Evolutionary conservation across 2,113 vertebrate species (phyloP).

Genomic region (Bothrops jararaca): DNA sequence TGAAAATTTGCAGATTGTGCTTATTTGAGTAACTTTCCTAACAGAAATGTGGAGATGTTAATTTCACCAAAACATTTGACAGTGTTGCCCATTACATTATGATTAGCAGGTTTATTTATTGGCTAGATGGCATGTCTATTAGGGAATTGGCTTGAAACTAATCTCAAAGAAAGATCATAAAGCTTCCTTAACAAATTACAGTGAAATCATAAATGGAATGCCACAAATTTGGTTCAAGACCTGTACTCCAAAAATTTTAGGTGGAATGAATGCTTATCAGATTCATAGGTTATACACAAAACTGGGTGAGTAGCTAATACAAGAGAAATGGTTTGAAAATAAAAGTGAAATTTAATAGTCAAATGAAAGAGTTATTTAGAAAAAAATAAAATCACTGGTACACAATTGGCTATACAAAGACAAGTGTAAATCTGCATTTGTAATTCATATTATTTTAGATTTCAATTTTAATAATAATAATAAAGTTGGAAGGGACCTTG

Average conservation of each 20-base stretch:
- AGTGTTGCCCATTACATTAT: not conserved
- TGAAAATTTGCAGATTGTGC: not conserved
- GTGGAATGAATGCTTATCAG: not conserved
- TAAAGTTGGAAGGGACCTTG: too few relatives aligned
- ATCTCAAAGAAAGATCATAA: not conserved
- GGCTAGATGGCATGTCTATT: not conserved
- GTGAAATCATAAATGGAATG: not conserved
- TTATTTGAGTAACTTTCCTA: not conserved
- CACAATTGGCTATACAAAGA: too few relatives aligned
- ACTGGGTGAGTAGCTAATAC: not conserved
- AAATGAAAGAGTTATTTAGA: not conserved
- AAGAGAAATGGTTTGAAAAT: not conserved
- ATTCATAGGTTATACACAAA: not conserved
- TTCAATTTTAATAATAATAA: too few relatives aligned
- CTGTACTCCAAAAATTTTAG: not conserved
- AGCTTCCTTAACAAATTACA: not conserved
- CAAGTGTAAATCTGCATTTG: too few relatives aligned
- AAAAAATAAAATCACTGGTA: too few relatives aligned
- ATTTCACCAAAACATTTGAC: not conserved
- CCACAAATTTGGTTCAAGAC: not conserved
- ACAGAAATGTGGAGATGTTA: not conserved
- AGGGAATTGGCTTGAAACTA: not conserved
- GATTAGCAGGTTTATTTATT: not conserved
- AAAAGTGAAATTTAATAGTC: not conserved
- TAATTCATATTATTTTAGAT: too few relatives aligned